These are phyloP conservation scores for Aphelinus atriplicis DNA, from an alignment of 1,140 invertebrate species.

Conservation along the genomic window DNA sequence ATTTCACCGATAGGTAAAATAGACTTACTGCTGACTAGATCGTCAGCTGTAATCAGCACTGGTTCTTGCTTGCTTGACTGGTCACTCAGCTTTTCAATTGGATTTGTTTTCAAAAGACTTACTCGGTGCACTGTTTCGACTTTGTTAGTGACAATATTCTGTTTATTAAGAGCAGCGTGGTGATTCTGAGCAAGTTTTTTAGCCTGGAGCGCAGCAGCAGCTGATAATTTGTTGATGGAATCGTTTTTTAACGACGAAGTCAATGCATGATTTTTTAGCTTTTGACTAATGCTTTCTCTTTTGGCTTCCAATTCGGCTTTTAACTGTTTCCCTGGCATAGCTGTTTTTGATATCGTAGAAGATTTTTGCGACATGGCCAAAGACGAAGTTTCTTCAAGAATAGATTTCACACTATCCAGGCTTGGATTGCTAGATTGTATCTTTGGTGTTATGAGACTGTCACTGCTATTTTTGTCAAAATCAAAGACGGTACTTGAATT, in stretches of 20 bases:
- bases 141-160: slow-evolving; percentile 43
- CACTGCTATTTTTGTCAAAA: slow-evolving; percentile 34
- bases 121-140: slow-evolving; percentile 53
- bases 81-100: slow-evolving; percentile 46
- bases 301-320: slow-evolving; percentile 33
- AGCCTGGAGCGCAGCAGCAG: slow-evolving; percentile 45
- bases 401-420: slow-evolving; percentile 38
- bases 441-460: slow-evolving; percentile 43
- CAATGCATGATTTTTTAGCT: slow-evolving; percentile 58
- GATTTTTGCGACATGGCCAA: slow-evolving; percentile 31
- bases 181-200: slow-evolving; percentile 58
- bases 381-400: no score
- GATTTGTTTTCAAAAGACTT: slow-evolving; percentile 55
- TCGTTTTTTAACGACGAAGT: slow-evolving; percentile 46
- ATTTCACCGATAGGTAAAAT: slow-evolving; percentile 62
- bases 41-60: background rate
- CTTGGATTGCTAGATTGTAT: slow-evolving; percentile 41
- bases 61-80: slow-evolving; percentile 33
- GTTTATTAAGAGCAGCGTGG: slow-evolving; percentile 41
- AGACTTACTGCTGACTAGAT: slow-evolving; percentile 44
- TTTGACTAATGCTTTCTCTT: slow-evolving; percentile 51
- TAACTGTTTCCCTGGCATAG: background rate
- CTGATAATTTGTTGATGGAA: slow-evolving; percentile 53
- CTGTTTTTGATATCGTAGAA: slow-evolving; percentile 15
- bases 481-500: slow-evolving; percentile 49